Conservation (phyloP, 1,140 invertebrate genomes). For the Drosophila bocki region DNA sequence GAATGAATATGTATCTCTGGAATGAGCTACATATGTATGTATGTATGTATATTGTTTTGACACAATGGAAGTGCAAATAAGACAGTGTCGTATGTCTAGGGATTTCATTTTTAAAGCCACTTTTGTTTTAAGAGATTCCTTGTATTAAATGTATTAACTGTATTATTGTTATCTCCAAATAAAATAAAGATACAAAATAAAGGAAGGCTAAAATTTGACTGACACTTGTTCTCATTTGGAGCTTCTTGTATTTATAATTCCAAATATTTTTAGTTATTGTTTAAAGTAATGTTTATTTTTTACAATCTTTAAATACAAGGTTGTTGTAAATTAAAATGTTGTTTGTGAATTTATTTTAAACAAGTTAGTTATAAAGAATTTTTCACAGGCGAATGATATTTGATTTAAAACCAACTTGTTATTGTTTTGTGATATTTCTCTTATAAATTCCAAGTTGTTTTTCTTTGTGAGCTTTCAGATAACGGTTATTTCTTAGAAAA, state of each 20-base stretch:
- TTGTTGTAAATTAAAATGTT: no score
- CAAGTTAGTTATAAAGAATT: background rate
- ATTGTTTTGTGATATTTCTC: background rate
- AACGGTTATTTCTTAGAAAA: background rate
- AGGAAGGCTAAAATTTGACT: background rate
- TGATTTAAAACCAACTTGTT: background rate
- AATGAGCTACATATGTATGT: background rate
- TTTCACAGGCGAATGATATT: background rate
- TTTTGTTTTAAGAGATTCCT: background rate
- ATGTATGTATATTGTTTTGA: slow-evolving; percentile 20
- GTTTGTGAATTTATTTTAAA: background rate
- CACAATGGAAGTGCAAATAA: slow-evolving; percentile 43
- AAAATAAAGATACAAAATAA: background rate
- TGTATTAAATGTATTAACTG: no score
- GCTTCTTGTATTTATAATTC: background rate
- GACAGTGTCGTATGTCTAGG: background rate
- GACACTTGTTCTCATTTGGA: background rate
- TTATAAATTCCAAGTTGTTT: background rate
- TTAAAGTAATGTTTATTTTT: background rate
- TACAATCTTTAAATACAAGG: no score
- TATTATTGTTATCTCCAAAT: background rate
- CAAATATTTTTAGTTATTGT: background rate
- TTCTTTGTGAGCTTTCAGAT: background rate
- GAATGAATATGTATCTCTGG: slow-evolving; percentile 6
- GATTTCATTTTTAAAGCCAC: background rate